Percentiles rank a stretch among this genome's conserved stretches.
phyloP scores from a whole-genome alignment of 2,888 invertebrate species.

The Hermaeophaga mercurialis region DNA sequence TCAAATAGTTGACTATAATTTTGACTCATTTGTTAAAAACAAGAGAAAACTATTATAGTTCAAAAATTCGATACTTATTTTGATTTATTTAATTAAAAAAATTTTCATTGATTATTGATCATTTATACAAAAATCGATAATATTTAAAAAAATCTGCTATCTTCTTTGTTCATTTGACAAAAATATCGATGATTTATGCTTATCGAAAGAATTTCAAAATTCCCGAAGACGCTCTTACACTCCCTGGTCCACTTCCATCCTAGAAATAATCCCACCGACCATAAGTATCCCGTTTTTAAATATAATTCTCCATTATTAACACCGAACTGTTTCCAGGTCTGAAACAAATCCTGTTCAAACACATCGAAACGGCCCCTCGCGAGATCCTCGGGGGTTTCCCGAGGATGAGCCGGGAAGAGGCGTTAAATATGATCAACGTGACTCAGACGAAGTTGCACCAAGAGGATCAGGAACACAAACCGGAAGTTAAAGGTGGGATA shows the following conservation, averaged over 20 bases:
- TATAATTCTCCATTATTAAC: not conserved
- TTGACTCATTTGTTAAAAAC: too few relatives aligned
- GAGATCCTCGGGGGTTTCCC: constrained; percentile 91
- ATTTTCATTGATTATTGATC: too few relatives aligned
- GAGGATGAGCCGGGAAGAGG: constrained; percentile 78
- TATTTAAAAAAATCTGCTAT: too few relatives aligned
- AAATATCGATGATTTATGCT: too few relatives aligned
- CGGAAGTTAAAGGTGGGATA: constrained; percentile 46
- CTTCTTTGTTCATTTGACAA: too few relatives aligned
- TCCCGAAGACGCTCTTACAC: too few relatives aligned
- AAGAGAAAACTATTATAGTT: too few relatives aligned
- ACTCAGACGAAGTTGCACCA: constrained; percentile 60
- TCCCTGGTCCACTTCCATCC: constrained; percentile 1
- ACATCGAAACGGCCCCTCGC: constrained; percentile 88
- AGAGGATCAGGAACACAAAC: constrained; percentile 46
- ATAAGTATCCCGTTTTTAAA: constrained; percentile 1
- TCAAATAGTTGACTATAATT: too few relatives aligned
- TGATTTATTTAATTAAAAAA: too few relatives aligned
- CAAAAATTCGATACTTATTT: too few relatives aligned
- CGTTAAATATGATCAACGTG: constrained; percentile 61
- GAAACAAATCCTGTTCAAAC: constrained; percentile 63
- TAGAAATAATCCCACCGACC: constrained; percentile 8
- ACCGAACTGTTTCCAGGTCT: constrained; percentile 44
- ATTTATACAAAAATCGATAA: too few relatives aligned
- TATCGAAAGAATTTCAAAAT: too few relatives aligned